These are phyloP conservation scores for Cyphotilapia sp. DNA, from an alignment of 2,113 vertebrate genomes.

Conservation along the genomic window DNA sequence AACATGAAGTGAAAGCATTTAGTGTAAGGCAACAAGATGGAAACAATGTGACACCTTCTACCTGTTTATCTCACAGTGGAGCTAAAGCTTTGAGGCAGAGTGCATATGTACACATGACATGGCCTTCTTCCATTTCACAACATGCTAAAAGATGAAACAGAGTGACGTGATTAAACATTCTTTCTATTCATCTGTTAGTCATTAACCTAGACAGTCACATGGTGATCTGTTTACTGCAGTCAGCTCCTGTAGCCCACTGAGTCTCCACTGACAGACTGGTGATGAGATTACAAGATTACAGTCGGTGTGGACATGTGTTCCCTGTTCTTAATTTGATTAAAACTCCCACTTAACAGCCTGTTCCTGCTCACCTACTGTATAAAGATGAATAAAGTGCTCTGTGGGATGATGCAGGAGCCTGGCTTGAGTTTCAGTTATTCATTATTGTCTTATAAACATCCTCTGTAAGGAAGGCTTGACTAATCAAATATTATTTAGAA, in stretches of 20 bases:
- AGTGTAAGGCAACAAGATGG: rapidly evolving
- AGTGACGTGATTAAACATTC: background rate
- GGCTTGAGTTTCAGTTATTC: background rate
- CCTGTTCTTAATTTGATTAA: slow-evolving; percentile 41
- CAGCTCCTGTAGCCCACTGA: background rate
- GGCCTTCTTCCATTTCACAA: background rate
- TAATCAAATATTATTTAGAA: background rate
- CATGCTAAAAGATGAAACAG: background rate
- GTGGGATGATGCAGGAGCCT: background rate
- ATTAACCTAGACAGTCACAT: slow-evolving; percentile 7
- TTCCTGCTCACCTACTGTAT: background rate
- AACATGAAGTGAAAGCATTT: background rate
- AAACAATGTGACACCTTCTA: background rate
- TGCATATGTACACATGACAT: background rate
- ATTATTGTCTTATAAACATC: background rate
- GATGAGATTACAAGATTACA: slow-evolving; percentile 59
- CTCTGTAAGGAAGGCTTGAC: background rate
- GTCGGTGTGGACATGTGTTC: slow-evolving; percentile 32
- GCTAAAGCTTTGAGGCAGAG: background rate
- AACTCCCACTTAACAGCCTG: slow-evolving; percentile 11
- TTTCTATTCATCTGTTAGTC: slow-evolving; percentile 16
- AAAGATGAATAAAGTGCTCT: background rate
- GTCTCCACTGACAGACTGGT: slow-evolving; percentile 13
- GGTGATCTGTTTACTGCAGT: slow-evolving; percentile 28
- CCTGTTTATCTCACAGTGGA: background rate